Base-by-base conservation (phyloP, 2,888 invertebrate genomes). In the Megastigmus dorsalis region DNA sequence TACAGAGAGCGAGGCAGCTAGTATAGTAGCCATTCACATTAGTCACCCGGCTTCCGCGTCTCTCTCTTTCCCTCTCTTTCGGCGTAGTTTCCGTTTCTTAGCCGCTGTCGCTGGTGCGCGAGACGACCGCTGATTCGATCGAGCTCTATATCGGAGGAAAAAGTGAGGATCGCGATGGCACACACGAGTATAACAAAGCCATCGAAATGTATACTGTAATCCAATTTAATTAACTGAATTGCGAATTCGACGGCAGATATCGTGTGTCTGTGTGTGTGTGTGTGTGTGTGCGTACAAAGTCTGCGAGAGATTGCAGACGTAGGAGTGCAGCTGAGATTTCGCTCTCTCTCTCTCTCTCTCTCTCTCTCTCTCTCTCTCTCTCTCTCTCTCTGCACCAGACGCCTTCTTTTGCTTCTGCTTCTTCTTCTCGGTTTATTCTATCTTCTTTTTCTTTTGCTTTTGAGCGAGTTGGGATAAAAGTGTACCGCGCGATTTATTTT, bases 161-260 rank as follows among this genome's bases (percentile, higher is more conserved):
- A 13, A 36, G 1, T 6, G 13, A 43, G 23, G 38, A 20, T 54
- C 26, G 15, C 38, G n/a, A n/a, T n/a, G n/a, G n/a, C n/a, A n/a
- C n/a, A n/a, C n/a, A n/a, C n/a, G n/a, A n/a, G n/a, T n/a, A n/a
- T n/a, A n/a, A 60, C 36, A 70, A 57, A 70, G 70, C 70, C 70
- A 70, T 70, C 70, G 70, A 70, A 54, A 60, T 68, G 57, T 48
- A 30, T 41, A 10, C 20, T 15, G 26, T 57, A 71, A 71, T 66
- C 72, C 72, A 52, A 72, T 72, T 72, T 72, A 72, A 72, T 72
- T 66, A 66, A 72, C 66, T 62, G 66, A 57, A 72, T 66, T 65
- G 55, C 63, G 62, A 59, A 38, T 55, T 66, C 66, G 66, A 65
- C 52, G n/a, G n/a, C n/a, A n/a, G n/a, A n/a, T n/a, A n/a, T n/a